These are phyloP conservation scores for Karalla daura DNA, from an alignment of 2,797 vertebrate genomes.

Conservation along the genomic window DNA sequence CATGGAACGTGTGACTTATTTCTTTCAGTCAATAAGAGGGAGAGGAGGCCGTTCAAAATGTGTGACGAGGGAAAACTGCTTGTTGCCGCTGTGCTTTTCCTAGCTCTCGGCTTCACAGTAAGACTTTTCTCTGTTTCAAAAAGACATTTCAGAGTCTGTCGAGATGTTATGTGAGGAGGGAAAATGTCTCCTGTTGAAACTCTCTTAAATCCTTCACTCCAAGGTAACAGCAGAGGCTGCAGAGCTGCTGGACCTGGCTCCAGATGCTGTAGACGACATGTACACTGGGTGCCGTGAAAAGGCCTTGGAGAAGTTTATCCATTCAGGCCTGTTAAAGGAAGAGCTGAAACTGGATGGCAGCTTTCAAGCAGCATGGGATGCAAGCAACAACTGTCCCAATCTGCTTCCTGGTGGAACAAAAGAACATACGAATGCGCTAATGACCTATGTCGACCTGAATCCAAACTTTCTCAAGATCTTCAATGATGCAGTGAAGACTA, in stretches of 20 bases:
- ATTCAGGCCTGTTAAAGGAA: conserved; percentile 32
- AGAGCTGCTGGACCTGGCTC: conserved; percentile 28
- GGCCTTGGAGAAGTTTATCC: conserved; percentile 44
- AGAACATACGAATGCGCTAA: conserved; percentile 58
- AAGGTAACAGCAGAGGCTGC: conserved; percentile 5
- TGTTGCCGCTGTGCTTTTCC: conserved; percentile 33
- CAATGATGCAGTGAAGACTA: conserved; percentile 21
- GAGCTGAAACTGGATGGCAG: conserved; percentile 1
- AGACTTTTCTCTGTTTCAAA: conserved; percentile 25
- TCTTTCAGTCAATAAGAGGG: conserved; percentile 9
- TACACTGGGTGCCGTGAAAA: conserved; percentile 56
- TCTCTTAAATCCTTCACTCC: not conserved
- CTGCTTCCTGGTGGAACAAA: conserved; percentile 14
- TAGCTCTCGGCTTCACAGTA: conserved; percentile 42
- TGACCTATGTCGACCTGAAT: rapidly evolving
- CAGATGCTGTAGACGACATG: conserved; percentile 48
- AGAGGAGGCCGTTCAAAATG: conserved; percentile 61
- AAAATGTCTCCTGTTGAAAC: not conserved
- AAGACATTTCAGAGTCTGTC: not conserved
- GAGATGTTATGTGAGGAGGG: not conserved
- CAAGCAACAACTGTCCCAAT: rapidly evolving
- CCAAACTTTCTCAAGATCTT: rapidly evolving
- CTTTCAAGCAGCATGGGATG: conserved; percentile 32
- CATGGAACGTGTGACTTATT: no score
- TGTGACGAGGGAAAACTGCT: conserved; percentile 7